These are phyloP conservation scores for Tolmerus cingulatus DNA, from an alignment of 2,888 invertebrate species.

Conservation along the genomic window DNA sequence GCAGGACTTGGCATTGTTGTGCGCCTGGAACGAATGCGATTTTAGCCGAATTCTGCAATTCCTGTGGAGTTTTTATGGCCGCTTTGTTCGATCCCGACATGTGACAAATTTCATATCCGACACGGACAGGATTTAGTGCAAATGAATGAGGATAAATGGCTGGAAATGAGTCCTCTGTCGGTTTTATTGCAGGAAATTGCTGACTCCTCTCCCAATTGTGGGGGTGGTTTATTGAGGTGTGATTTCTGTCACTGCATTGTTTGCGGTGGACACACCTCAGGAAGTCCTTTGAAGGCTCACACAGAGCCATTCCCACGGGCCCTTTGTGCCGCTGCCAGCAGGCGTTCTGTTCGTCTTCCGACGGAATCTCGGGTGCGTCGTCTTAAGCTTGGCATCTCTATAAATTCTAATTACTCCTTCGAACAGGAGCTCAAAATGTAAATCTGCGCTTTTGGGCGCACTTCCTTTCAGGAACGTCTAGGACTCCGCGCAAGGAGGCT, in stretches of 20 bases:
- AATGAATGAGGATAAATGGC: slow-evolving; percentile 24
- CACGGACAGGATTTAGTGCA: slow-evolving; percentile 18
- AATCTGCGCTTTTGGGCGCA: neutral
- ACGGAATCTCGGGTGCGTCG: neutral
- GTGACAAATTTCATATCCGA: slow-evolving; percentile 38
- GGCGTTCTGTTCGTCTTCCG: neutral
- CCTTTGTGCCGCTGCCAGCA: neutral
- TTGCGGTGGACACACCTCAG: neutral
- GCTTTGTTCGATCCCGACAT: slow-evolving; percentile 6
- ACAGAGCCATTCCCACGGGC: neutral
- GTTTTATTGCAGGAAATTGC: slow-evolving; percentile 25
- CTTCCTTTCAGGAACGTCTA: neutral
- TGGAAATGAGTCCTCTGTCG: neutral
- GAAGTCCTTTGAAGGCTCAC: neutral
- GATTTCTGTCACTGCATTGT: slow-evolving; percentile 13
- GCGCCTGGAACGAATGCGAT: slow-evolving; percentile 3
- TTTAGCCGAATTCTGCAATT: neutral
- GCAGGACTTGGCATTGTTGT: neutral
- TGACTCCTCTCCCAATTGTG: neutral
- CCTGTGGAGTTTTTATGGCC: slow-evolving; percentile 9
- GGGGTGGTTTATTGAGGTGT: slow-evolving; percentile 26
- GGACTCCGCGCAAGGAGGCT: neutral
- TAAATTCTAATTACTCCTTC: neutral
- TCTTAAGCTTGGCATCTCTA: neutral
- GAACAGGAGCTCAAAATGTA: neutral